A percentile compares a stretch with the other conserved stretches of the same genome.
Conservation (phyloP, 1,140 invertebrate genomes). For the Lordiphosa mommai region DNA sequence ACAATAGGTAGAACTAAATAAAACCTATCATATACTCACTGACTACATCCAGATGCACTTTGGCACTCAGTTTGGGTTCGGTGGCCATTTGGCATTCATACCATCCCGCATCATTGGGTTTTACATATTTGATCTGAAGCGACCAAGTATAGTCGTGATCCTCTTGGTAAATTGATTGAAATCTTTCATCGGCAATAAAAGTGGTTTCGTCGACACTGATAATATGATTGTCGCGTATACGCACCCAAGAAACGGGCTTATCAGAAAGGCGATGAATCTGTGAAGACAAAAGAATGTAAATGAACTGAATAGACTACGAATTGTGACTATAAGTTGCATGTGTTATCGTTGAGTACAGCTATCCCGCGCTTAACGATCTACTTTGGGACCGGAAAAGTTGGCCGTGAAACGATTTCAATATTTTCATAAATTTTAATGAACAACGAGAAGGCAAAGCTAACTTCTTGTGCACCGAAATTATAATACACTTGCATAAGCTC, state of each 20-base stretch:
- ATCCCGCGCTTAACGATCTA: no score
- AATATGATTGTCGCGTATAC: slow-evolving; percentile 92
- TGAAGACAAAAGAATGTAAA: not conserved
- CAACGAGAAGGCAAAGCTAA: no score
- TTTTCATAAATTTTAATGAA: no score
- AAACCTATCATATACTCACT: slow-evolving; percentile 80
- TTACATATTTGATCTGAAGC: slow-evolving; percentile 87
- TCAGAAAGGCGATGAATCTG: slow-evolving; percentile 89
- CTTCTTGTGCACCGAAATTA: no score
- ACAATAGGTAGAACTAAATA: no score
- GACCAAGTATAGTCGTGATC: slow-evolving; percentile 91
- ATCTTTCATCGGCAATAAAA: slow-evolving; percentile 93
- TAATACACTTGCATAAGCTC: no score
- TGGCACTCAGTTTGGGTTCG: slow-evolving; percentile 85
- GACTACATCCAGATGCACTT: slow-evolving; percentile 85
- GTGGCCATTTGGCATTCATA: slow-evolving; percentile 89
- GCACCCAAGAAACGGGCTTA: slow-evolving; percentile 95
- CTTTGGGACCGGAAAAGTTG: no score
- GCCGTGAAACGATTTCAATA: no score
- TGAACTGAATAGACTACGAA: no score
- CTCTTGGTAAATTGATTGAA: slow-evolving; percentile 89
- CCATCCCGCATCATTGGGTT: slow-evolving; percentile 83
- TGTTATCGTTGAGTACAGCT: no score
- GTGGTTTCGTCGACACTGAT: slow-evolving; percentile 90
- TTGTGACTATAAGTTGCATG: no score